Percentiles rank a stretch among this genome's conserved stretches.
phyloP scores from a whole-genome alignment of 2,888 invertebrate genomes.

The Brachyopa scutellaris region DNA sequence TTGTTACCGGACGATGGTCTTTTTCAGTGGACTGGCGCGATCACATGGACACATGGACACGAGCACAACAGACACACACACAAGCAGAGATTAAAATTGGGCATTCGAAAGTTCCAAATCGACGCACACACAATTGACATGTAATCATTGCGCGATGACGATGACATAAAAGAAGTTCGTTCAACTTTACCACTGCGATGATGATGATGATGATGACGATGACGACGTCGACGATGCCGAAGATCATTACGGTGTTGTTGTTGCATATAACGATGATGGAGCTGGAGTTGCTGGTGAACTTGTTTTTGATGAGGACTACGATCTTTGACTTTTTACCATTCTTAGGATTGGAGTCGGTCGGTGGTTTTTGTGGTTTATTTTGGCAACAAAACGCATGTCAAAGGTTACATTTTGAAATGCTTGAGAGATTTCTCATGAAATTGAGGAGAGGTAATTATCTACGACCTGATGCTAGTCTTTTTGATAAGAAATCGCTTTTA shows the following conservation, averaged over 20 bases:
- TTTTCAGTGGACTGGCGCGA: constrained; percentile 23
- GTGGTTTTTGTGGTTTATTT: not conserved
- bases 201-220: constrained; percentile 11
- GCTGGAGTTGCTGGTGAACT: constrained; percentile 7
- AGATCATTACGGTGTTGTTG: not conserved
- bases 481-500: too few relatives aligned
- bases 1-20: constrained; percentile 52
- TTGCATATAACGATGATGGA: not conserved
- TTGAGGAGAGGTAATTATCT: too few relatives aligned
- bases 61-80: not conserved
- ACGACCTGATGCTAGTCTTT: too few relatives aligned
- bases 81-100: constrained; percentile 22
- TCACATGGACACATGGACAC: not conserved
- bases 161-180: constrained; percentile 71
- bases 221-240: not conserved
- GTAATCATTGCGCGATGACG: constrained; percentile 66
- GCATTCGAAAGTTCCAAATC: constrained; percentile 66
- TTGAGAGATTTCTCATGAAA: not conserved
- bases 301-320: constrained; percentile 24
- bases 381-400: not conserved
- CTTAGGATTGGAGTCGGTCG: constrained; percentile 1
- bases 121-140: constrained; percentile 61
- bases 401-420: not conserved
- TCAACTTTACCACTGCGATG: constrained; percentile 59
- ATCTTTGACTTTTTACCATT: constrained; percentile 31